Conservation (phyloP, 2,888 invertebrate species). For the Dinocampus coccinellae region DNA sequence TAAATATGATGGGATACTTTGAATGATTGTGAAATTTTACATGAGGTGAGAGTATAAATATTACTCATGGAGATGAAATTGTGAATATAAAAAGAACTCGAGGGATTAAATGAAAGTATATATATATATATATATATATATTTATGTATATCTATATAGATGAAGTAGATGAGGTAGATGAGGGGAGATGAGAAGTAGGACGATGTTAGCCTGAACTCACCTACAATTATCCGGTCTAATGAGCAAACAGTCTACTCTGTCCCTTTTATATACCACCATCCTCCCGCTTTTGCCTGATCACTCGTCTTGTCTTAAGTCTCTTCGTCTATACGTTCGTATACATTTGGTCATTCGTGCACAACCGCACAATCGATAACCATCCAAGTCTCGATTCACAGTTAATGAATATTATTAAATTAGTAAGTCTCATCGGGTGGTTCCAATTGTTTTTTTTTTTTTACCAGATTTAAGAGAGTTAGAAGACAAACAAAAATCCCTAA, state of each 20-base stretch:
- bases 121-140: constrained; percentile 17
- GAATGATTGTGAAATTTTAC: not conserved
- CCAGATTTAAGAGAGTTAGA: not conserved
- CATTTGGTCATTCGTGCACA: not conserved
- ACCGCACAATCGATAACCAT: constrained; percentile 33
- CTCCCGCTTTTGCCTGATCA: constrained; percentile 23
- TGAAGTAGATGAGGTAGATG: constrained; percentile 41
- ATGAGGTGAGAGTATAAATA: not conserved
- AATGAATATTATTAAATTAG: constrained; percentile 65
- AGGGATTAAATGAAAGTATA: constrained; percentile 44
- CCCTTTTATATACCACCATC: constrained; percentile 8
- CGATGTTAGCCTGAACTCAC: constrained; percentile 58
- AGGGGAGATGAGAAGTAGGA: constrained; percentile 43
- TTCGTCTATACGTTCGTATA: not conserved
- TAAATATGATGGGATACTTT: not conserved
- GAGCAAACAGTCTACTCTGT: constrained; percentile 64
- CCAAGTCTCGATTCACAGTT: constrained; percentile 44
- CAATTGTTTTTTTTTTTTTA: constrained; percentile 22
- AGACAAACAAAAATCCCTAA: not conserved
- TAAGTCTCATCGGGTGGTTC: constrained; percentile 52
- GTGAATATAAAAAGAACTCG: constrained; percentile 41
- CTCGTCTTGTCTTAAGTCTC: constrained; percentile 37
- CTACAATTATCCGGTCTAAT: constrained; percentile 69
- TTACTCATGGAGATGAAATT: constrained; percentile 29
- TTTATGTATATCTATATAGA: no score